phyloP scores from a whole-genome alignment of 2,888 invertebrate species.

The Netelia fuscicornis region DNA sequence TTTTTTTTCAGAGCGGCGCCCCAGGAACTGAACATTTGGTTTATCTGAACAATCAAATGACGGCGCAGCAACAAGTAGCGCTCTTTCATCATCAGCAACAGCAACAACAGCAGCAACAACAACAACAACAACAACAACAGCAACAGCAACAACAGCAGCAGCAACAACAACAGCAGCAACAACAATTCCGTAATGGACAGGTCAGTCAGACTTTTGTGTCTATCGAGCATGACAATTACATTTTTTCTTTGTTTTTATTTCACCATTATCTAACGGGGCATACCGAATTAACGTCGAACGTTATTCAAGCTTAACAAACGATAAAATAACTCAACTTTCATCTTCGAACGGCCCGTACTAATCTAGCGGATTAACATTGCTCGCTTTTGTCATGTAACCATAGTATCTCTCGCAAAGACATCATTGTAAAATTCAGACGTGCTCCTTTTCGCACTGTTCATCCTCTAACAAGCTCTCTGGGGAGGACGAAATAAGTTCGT shows the following conservation, averaged over 20 bases:
- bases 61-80: slow-evolving; percentile 83
- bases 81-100: slow-evolving; percentile 83
- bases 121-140: slow-evolving; percentile 86
- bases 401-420: slow-evolving; percentile 37
- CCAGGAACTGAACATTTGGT: slow-evolving; percentile 87
- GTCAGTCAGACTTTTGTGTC: slow-evolving; percentile 73
- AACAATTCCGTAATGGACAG: slow-evolving; percentile 84
- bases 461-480: background rate
- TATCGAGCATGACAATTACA: slow-evolving; percentile 6
- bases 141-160: slow-evolving; percentile 87
- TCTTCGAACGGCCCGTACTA: slow-evolving; percentile 30
- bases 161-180: slow-evolving; percentile 85
- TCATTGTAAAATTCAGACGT: slow-evolving; percentile 10
- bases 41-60: slow-evolving; percentile 85
- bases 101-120: slow-evolving; percentile 88
- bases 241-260: slow-evolving; percentile 35
- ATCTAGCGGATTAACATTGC: slow-evolving; percentile 35
- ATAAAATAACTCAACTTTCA: slow-evolving; percentile 28
- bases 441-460: background rate
- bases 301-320: slow-evolving; percentile 42
- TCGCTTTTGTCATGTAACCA: slow-evolving; percentile 6
- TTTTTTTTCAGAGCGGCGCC: slow-evolving; percentile 86
- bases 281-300: slow-evolving; percentile 59
- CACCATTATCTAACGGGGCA: slow-evolving; percentile 58
- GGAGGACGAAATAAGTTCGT: background rate